Conservation (phyloP, 2,113 vertebrate genomes). For the Ranitomeya imitator region DNA sequence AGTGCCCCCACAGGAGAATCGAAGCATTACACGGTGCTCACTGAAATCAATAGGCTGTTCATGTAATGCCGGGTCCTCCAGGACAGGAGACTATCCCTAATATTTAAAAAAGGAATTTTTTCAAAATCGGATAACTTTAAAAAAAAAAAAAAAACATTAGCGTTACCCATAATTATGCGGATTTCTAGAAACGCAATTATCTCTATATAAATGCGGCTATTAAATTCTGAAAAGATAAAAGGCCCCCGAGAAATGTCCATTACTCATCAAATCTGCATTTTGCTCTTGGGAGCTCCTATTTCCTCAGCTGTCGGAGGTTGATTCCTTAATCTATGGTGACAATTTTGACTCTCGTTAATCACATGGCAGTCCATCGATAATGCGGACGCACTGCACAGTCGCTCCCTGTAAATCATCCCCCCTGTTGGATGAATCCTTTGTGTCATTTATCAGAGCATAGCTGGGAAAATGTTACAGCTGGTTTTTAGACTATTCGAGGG, state of each 20-base stretch:
- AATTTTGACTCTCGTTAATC: not conserved
- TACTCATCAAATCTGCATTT: not conserved
- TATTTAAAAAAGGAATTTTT: too few relatives aligned
- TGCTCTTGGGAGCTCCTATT: not conserved
- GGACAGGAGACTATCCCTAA: too few relatives aligned
- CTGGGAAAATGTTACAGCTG: too few relatives aligned
- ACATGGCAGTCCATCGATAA: not conserved
- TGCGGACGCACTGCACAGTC: not conserved
- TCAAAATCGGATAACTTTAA: too few relatives aligned
- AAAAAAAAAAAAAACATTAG: too few relatives aligned
- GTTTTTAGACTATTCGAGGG: too few relatives aligned
- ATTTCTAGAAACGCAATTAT: not conserved
- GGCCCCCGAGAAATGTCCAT: not conserved
- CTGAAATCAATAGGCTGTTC: not conserved
- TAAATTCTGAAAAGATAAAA: not conserved
- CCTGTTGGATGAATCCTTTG: too few relatives aligned
- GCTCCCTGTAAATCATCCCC: too few relatives aligned
- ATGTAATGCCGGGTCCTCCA: not conserved
- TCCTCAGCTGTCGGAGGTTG: not conserved
- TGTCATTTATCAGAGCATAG: too few relatives aligned
- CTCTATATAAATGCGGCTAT: not conserved
- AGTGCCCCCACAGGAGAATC: not conserved
- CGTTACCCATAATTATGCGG: not conserved
- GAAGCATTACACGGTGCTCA: not conserved
- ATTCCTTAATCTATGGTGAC: not conserved